These are phyloP conservation scores for Sebastolobus alascanus DNA, from an alignment of 2,797 vertebrate species.

Conservation along the genomic window DNA sequence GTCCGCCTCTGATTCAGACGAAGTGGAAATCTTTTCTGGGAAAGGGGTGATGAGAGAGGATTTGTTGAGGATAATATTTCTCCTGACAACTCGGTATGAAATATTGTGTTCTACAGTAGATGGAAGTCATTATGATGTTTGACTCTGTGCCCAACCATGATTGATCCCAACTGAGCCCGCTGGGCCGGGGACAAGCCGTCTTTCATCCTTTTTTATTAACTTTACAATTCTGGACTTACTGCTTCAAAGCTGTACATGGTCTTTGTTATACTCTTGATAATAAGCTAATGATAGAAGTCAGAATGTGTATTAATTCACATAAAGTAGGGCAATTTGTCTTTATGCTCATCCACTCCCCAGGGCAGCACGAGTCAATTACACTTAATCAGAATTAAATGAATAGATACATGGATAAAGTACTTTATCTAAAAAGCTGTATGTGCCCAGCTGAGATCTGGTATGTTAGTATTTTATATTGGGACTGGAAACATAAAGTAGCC, in stretches of 20 bases:
- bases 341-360: neutral
- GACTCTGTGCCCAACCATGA: constrained; percentile 28
- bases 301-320: neutral
- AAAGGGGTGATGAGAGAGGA: constrained; percentile 64
- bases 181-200: neutral
- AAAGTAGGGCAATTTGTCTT: neutral
- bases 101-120: constrained; percentile 25
- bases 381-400: neutral
- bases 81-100: constrained; percentile 36
- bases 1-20: constrained; percentile 39
- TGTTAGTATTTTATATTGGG: neutral
- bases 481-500: neutral
- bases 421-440: neutral
- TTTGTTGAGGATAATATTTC: constrained; percentile 64
- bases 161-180: constrained; percentile 26
- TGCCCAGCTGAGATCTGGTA: neutral
- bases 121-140: constrained; percentile 54
- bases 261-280: neutral
- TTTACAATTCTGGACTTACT: neutral
- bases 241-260: neutral
- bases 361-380: neutral
- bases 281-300: neutral
- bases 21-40: constrained; percentile 75
- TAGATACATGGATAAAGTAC: neutral
- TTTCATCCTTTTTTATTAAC: constrained; percentile 24